Base-by-base conservation (phyloP, 2,113 vertebrate genomes). In the Bubo bubo region DNA sequence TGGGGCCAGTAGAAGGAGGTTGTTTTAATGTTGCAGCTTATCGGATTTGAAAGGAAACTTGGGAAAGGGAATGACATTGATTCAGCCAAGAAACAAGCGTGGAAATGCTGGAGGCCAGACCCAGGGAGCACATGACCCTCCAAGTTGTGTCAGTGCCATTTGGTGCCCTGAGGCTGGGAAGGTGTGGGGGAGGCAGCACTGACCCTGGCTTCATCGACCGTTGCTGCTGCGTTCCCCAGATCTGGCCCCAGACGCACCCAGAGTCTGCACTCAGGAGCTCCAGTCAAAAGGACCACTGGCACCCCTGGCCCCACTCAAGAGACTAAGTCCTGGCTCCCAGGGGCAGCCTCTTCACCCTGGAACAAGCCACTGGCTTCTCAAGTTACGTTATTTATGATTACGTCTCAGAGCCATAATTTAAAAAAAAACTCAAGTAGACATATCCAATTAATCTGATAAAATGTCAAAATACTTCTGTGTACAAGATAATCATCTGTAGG, bases 401-500 rank as follows among this genome's bases (percentile, higher is more conserved):
- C 1, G 6, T 50, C 59, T 93, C 34, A n/a, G 66, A 94, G 37
- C 19, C 5, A 23, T 49, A 26, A 82, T 74, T 88, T 16, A 23
- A 66, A 66, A 86, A 87, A 87, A 79, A 50, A 9, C 63, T 88
- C 59, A 47, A 68, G 14, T 27, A 85, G 67, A 47, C 56, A 5
- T 95, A 96, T 94, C 93, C 87, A 90, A 88, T 92, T 96, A 91
- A 95, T 96, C 93, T 96, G 95, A 97, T 93, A 96, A 93, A 86
- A 93, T 8, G 64, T 77, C 92, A 94, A 72, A 95, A 90, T 93
- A 55, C 58, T 84, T 86, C 89, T 96, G 24, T 60, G 55, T 82
- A 34, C 60, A 60, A 88, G 93, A 87, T 93, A 96, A 72, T 73
- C 4, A 96, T 91, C 90, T 67, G 37, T 49, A 64, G 58, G 76